Conservation (phyloP, 2,113 vertebrate species). For the Brevimyrus niger region DNA sequence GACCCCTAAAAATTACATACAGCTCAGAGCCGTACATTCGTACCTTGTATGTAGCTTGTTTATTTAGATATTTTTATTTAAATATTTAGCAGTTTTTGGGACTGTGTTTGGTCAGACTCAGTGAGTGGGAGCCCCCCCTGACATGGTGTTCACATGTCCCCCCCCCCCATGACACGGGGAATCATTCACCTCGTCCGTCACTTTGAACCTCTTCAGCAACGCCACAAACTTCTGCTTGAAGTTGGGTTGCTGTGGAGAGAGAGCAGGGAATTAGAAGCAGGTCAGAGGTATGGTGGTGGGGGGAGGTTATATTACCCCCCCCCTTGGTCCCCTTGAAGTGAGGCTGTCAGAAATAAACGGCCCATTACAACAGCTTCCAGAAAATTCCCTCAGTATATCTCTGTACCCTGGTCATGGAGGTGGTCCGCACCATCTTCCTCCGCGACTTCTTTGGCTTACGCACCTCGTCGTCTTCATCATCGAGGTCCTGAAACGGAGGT, state of each 20-base stretch:
- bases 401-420: conserved; percentile 66
- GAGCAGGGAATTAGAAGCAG: background rate
- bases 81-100: background rate
- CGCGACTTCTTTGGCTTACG: conserved; percentile 65
- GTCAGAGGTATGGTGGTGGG: background rate
- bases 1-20: background rate
- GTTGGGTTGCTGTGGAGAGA: conserved; percentile 60
- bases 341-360: background rate
- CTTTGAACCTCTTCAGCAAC: conserved; percentile 69
- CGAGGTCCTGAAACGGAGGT: conserved; percentile 55
- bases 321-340: background rate
- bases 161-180: background rate
- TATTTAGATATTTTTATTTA: too few species aligned
- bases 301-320: background rate
- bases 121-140: too few species aligned
- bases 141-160: background rate
- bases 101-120: background rate
- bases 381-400: background rate
- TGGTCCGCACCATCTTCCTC: conserved; percentile 64
- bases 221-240: conserved; percentile 75
- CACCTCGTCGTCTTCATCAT: conserved; percentile 70
- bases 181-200: conserved; percentile 65
- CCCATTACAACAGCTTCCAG: background rate
- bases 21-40: background rate
- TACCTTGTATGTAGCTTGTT: background rate